phyloP scores from a whole-genome alignment of 2,888 invertebrate species.

The Athalia cordata region DNA sequence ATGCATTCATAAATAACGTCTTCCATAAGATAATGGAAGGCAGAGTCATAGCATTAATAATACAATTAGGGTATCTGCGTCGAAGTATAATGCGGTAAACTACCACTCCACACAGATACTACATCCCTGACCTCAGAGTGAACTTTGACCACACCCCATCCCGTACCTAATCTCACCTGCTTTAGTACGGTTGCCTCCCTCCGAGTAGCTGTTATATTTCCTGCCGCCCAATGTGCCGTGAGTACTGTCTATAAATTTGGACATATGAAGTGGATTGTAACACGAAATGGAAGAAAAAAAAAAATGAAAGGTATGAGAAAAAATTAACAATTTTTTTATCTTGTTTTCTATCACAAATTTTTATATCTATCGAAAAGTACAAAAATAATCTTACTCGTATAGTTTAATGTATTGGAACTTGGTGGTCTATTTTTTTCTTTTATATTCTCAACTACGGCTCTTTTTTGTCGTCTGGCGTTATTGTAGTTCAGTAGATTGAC shows the following conservation, averaged over 20 bases:
- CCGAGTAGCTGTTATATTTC: background rate
- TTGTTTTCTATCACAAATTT: background rate
- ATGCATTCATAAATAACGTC: conserved; percentile 6
- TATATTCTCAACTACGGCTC: background rate
- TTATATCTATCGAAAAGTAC: background rate
- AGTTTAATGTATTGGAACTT: background rate
- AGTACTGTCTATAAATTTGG: too few relatives aligned
- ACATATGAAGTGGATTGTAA: too few relatives aligned
- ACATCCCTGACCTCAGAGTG: conserved; percentile 55
- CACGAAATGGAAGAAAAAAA: too few relatives aligned
- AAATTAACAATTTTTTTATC: background rate
- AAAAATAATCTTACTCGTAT: background rate
- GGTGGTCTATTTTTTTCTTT: background rate
- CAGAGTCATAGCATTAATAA: conserved; percentile 34
- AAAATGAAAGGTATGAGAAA: background rate
- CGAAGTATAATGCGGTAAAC: background rate
- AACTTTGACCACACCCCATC: conserved; percentile 58
- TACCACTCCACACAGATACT: background rate
- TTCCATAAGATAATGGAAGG: background rate
- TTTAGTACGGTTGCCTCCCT: conserved; percentile 61
- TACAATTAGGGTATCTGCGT: conserved; percentile 32
- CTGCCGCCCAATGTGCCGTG: too few relatives aligned
- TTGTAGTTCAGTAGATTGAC: background rate
- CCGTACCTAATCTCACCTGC: conserved; percentile 59
- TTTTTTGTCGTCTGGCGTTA: background rate